These are phyloP conservation scores for Lasioglossum leucozonium DNA, from an alignment of 2,888 invertebrate species.

Conservation along the genomic window DNA sequence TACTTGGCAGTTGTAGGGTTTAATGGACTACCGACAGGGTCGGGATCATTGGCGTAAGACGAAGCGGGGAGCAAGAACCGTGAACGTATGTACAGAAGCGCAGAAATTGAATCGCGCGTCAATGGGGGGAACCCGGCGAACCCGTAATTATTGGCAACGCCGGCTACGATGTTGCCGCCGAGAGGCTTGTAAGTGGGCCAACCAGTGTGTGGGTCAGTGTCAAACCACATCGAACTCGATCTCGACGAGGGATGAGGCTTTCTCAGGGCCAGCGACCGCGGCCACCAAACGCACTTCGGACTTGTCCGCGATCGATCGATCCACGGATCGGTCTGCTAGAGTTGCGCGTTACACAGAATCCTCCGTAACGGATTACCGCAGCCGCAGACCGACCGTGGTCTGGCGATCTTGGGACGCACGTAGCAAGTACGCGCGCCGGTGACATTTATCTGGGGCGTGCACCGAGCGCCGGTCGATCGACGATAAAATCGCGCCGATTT, in stretches of 20 bases:
- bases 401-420: constrained; percentile 15
- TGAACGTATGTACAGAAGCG: not conserved
- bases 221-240: constrained; percentile 76
- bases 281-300: constrained; percentile 54
- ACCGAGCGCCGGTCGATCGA: not conserved
- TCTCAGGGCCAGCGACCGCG: constrained; percentile 69
- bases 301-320: constrained; percentile 45
- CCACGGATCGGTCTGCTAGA: constrained; percentile 34
- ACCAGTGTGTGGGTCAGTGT: constrained; percentile 81
- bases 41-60: constrained; percentile 1
- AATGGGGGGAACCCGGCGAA: constrained; percentile 19
- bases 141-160: constrained; percentile 55
- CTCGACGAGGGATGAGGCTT: constrained; percentile 65
- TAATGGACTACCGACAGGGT: too few species aligned
- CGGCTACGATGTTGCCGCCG: constrained; percentile 52
- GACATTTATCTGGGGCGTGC: constrained; percentile 16
- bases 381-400: constrained; percentile 42
- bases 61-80: not conserved
- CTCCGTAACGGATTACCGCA: constrained; percentile 63
- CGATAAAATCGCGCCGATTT: not conserved
- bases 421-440: constrained; percentile 5
- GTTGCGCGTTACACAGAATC: constrained; percentile 57
- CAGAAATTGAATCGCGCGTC: not conserved
- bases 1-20: too few species aligned
- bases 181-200: constrained; percentile 79